Conservation (phyloP, 2,888 invertebrate species). For the Pseudococcus viburni region DNA sequence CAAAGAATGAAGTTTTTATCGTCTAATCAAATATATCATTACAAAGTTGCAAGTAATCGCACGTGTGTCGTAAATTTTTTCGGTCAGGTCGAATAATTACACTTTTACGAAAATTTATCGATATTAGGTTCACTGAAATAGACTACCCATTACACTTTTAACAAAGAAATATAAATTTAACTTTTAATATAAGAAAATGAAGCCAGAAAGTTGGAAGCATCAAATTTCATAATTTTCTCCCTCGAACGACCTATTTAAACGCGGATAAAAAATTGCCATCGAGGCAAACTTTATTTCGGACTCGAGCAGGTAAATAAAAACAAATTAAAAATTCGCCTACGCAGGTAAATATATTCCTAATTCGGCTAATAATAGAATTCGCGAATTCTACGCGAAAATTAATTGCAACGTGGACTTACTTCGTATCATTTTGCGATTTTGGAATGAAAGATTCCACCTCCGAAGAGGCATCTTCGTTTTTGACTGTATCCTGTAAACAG, state of each 20-base stretch:
- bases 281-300: not conserved
- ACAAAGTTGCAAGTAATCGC: constrained; percentile 1
- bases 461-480: constrained; percentile 53
- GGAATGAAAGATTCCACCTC: constrained; percentile 58
- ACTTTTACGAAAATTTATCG: constrained; percentile 2
- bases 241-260: not conserved
- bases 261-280: not conserved
- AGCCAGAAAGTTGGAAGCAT: not conserved
- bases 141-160: not conserved
- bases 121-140: not conserved
- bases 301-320: constrained; percentile 14
- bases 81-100: not conserved
- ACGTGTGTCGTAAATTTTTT: not conserved
- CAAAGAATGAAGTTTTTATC: constrained; percentile 16
- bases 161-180: not conserved
- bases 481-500: not conserved
- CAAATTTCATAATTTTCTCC: not conserved
- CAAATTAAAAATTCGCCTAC: constrained; percentile 35
- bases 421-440: constrained; percentile 6
- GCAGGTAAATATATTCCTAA: not conserved
- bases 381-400: not conserved
- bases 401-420: not conserved
- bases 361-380: not conserved
- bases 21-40: not conserved
- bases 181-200: not conserved